phyloP scores from a whole-genome alignment of 2,113 vertebrate species.

The Strigops habroptila region DNA sequence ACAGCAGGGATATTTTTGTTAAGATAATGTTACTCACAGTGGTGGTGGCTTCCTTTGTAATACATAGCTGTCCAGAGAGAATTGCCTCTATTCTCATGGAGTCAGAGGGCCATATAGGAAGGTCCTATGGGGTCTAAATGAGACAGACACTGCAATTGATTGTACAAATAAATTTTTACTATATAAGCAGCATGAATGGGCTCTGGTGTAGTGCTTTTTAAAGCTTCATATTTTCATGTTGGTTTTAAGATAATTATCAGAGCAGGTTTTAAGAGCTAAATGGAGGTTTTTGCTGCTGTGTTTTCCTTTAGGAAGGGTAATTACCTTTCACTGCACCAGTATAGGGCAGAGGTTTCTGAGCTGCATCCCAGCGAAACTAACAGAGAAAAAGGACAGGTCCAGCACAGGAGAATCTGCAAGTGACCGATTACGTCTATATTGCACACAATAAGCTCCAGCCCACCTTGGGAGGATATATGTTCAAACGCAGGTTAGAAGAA shows the following conservation, averaged over 20 bases:
- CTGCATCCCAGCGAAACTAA: neutral
- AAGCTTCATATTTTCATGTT: neutral
- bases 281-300: neutral
- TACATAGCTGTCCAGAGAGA: constrained; percentile 8
- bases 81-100: constrained; percentile 33
- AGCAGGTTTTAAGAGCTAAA: neutral
- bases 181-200: neutral
- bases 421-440: neutral
- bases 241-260: constrained; percentile 27
- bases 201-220: neutral
- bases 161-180: constrained; percentile 26
- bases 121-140: neutral
- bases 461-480: neutral
- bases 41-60: constrained; percentile 39
- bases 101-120: constrained; percentile 5
- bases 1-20: constrained; percentile 46
- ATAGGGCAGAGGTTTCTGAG: neutral
- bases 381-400: neutral
- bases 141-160: neutral
- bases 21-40: constrained; percentile 13
- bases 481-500: neutral
- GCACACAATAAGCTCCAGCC: neutral
- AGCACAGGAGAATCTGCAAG: neutral
- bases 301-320: neutral
- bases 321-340: neutral